Conservation (phyloP, 2,888 invertebrate species). For the Plemyria rubiginata region DNA sequence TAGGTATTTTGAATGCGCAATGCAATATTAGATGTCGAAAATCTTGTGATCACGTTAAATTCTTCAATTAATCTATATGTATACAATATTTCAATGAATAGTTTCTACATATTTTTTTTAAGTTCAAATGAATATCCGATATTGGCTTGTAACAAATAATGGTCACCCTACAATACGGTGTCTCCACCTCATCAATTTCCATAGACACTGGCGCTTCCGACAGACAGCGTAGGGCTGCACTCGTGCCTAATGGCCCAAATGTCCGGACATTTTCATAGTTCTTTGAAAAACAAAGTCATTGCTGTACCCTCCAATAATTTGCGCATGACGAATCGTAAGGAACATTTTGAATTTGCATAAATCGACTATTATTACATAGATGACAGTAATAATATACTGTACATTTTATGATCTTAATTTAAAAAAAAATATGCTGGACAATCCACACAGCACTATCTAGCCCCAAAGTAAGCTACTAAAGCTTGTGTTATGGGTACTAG, state of each 20-base stretch:
- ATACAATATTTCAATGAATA: too few relatives aligned
- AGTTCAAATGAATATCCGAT: background rate
- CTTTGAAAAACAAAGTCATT: constrained; percentile 29
- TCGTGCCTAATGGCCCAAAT: constrained; percentile 65
- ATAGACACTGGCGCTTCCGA: constrained; percentile 57
- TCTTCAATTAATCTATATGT: too few relatives aligned
- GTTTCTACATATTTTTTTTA: background rate
- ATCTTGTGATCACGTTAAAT: too few relatives aligned
- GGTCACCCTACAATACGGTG: constrained; percentile 52
- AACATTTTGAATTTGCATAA: too few relatives aligned
- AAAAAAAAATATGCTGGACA: too few relatives aligned
- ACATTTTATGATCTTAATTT: too few relatives aligned
- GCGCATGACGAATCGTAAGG: background rate
- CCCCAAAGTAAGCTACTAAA: too few relatives aligned
- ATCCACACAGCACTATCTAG: too few relatives aligned
- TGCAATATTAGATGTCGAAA: too few relatives aligned
- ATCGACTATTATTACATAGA: background rate
- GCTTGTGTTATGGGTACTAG: too few relatives aligned
- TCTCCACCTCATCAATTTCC: constrained; percentile 69
- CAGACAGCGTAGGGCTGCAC: constrained; percentile 62
- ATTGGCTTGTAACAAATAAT: constrained; percentile 18
- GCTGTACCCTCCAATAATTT: constrained; percentile 1
- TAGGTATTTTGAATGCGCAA: too few relatives aligned
- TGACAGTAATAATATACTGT: too few relatives aligned
- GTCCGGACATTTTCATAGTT: constrained; percentile 54